Evolutionary conservation across 2,113 vertebrate genomes (phyloP).

Genomic region (Hippocampus mohnikei): DNA sequence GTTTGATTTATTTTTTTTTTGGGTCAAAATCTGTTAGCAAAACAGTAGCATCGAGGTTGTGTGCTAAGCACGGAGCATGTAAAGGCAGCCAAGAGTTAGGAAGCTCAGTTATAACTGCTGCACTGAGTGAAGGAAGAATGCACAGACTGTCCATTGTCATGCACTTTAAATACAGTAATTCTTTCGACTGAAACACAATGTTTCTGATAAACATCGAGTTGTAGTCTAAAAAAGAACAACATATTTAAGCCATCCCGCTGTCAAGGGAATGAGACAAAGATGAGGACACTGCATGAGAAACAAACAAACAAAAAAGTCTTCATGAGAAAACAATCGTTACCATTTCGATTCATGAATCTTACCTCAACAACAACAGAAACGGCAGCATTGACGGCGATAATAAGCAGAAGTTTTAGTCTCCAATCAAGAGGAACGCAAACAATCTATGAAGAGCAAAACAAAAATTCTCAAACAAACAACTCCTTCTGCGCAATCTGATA

Average conservation of each 20-base stretch:
- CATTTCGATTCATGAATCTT: slow-evolving; percentile 56
- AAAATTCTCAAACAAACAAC: not conserved
- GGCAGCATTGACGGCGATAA: slow-evolving; percentile 79
- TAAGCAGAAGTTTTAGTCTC: slow-evolving; percentile 79
- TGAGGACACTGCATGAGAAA: slow-evolving; percentile 58
- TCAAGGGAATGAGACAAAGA: slow-evolving; percentile 44
- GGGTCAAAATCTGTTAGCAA: slow-evolving; percentile 16
- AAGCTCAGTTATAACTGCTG: slow-evolving; percentile 23
- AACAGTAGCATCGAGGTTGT: slow-evolving; percentile 11
- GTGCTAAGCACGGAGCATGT: slow-evolving; percentile 33
- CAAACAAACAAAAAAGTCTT: slow-evolving; percentile 15
- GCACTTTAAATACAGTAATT: not conserved
- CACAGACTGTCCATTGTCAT: slow-evolving; percentile 4
- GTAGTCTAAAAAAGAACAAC: not conserved
- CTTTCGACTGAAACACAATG: not conserved
- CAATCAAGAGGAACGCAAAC: slow-evolving; percentile 87
- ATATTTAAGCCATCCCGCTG: slow-evolving; percentile 21
- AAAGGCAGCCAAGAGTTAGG: slow-evolving; percentile 29
- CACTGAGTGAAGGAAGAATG: slow-evolving; percentile 19
- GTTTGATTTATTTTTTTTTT: not conserved
- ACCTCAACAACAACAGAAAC: slow-evolving; percentile 86
- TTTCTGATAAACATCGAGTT: not conserved
- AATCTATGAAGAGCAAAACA: slow-evolving; percentile 71
- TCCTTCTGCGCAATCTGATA: not conserved
- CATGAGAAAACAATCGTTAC: slow-evolving; percentile 34